These are phyloP conservation scores for Liodrosophila aerea DNA, from an alignment of 2,888 invertebrate genomes.

Conservation along the genomic window DNA sequence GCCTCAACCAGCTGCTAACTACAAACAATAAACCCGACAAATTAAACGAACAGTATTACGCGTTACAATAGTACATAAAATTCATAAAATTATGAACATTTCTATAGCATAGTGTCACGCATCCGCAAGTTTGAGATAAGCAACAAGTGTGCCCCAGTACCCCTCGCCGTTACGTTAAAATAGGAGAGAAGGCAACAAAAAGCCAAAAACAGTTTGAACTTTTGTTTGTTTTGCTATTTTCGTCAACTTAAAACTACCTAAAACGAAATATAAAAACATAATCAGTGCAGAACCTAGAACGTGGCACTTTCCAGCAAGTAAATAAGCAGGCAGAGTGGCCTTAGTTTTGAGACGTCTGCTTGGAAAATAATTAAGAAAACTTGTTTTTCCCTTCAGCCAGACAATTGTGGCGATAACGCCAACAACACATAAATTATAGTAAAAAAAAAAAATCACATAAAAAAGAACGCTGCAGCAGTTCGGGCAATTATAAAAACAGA, in stretches of 20 bases:
- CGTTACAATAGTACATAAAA: slow-evolving; percentile 20
- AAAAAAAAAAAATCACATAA: slow-evolving; percentile 11
- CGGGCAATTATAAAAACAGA: slow-evolving; percentile 13
- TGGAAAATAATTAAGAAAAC: slow-evolving; percentile 60
- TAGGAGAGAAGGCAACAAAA: slow-evolving; percentile 13
- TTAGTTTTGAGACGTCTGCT: background rate
- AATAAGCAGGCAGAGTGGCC: slow-evolving; percentile 10
- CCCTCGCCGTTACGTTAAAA: background rate
- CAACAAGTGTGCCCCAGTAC: slow-evolving; percentile 52
- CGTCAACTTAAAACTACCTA: slow-evolving; percentile 36
- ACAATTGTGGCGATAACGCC: slow-evolving; percentile 35
- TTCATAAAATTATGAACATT: slow-evolving; percentile 22
- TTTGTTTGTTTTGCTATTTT: slow-evolving; percentile 34
- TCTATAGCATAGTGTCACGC: slow-evolving; percentile 1
- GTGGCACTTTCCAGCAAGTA: slow-evolving; percentile 53
- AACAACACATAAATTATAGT: slow-evolving; percentile 23
- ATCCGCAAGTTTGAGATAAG: slow-evolving; percentile 51
- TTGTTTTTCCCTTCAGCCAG: slow-evolving; percentile 46
- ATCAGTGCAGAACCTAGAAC: slow-evolving; percentile 50
- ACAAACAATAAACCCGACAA: slow-evolving; percentile 2
- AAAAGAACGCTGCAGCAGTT: slow-evolving; percentile 15
- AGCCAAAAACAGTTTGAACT: slow-evolving; percentile 20
- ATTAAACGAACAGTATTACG: slow-evolving; percentile 60
- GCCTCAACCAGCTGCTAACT: slow-evolving; percentile 36
- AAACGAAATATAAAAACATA: slow-evolving; percentile 15